A percentile compares a stretch with the other conserved stretches of the same genome.
phyloP scores from a whole-genome alignment of 2,113 vertebrate species.

The Silurus glanis region DNA sequence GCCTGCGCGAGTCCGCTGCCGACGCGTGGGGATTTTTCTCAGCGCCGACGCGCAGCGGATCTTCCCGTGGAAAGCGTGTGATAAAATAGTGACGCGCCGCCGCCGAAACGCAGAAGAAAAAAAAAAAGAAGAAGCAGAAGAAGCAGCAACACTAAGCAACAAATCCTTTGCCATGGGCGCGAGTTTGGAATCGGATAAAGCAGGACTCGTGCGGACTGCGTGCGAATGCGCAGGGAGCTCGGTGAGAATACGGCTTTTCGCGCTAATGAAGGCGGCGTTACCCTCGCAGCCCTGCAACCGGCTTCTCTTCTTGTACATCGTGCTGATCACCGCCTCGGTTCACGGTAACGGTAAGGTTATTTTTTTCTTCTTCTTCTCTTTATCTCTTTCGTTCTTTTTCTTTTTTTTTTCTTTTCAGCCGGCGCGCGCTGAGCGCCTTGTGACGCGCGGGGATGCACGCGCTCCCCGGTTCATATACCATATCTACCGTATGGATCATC shows the following conservation, averaged over 20 bases:
- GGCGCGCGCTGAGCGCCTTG: not conserved
- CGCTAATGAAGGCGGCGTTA: slow-evolving; percentile 78
- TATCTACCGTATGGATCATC: not conserved
- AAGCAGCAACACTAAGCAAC: not conserved
- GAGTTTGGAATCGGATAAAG: slow-evolving; percentile 72
- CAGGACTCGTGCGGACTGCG: slow-evolving; percentile 72
- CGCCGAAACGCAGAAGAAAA: slow-evolving; percentile 30
- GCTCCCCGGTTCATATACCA: not conserved
- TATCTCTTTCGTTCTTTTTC: too few relatives aligned
- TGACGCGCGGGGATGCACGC: not conserved
- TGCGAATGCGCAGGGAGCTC: slow-evolving; percentile 74
- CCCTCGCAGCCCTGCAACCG: slow-evolving; percentile 83
- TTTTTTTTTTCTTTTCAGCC: slow-evolving; percentile 52
- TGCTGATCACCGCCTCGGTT: slow-evolving; percentile 82
- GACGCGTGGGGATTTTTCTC: slow-evolving; percentile 86
- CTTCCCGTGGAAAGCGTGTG: slow-evolving; percentile 74
- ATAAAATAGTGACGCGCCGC: slow-evolving; percentile 63
- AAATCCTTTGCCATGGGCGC: slow-evolving; percentile 77
- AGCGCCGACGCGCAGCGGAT: slow-evolving; percentile 78
- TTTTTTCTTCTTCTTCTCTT: too few relatives aligned
- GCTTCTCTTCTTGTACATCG: slow-evolving; percentile 85
- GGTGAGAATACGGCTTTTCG: slow-evolving; percentile 77
- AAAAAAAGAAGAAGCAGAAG: not conserved
- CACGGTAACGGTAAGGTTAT: slow-evolving; percentile 88
- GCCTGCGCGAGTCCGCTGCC: slow-evolving; percentile 85